Conservation (phyloP, 2,113 vertebrate genomes). For the Nesogale talazaci region DNA sequence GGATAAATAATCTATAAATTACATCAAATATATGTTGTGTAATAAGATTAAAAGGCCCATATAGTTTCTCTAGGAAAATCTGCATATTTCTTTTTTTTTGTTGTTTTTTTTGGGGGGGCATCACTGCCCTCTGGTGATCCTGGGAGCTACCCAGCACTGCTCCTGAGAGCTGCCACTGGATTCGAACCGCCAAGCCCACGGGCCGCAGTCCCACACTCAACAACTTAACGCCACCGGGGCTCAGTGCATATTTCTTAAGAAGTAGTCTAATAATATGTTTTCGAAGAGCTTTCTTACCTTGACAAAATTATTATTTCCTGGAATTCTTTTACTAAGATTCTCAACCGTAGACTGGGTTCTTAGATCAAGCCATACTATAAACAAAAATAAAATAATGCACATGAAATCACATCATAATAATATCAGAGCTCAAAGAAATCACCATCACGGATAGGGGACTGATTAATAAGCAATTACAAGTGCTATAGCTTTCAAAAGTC, state of each 20-base stretch:
- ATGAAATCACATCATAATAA: conserved; percentile 67
- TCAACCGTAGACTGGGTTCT: conserved; percentile 98
- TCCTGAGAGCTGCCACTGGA: no score
- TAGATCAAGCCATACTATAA: conserved; percentile 96
- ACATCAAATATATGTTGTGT: conserved; percentile 14
- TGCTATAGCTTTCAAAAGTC: conserved; percentile 66
- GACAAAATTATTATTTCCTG: conserved; percentile 92
- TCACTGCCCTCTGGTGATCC: no score
- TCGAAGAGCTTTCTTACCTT: conserved; percentile 89
- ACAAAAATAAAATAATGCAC: conserved; percentile 69
- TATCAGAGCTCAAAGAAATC: conserved; percentile 64
- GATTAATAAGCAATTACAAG: conserved; percentile 79
- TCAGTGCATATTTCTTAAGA: background rate
- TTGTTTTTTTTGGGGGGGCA: no score
- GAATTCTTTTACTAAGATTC: conserved; percentile 93
- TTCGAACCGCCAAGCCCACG: no score
- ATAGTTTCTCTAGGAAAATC: conserved; percentile 25
- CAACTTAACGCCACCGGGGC: no score
- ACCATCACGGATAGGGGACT: conserved; percentile 57
- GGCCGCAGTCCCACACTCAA: no score
- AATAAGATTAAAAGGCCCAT: conserved; percentile 9
- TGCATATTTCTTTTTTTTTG: background rate
- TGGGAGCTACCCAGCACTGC: no score
- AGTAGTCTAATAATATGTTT: conserved; percentile 46
- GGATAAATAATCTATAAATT: conserved; percentile 30